Base-by-base conservation (phyloP, 23 tunicate genomes). In the Halocynthia aurantium region DNA sequence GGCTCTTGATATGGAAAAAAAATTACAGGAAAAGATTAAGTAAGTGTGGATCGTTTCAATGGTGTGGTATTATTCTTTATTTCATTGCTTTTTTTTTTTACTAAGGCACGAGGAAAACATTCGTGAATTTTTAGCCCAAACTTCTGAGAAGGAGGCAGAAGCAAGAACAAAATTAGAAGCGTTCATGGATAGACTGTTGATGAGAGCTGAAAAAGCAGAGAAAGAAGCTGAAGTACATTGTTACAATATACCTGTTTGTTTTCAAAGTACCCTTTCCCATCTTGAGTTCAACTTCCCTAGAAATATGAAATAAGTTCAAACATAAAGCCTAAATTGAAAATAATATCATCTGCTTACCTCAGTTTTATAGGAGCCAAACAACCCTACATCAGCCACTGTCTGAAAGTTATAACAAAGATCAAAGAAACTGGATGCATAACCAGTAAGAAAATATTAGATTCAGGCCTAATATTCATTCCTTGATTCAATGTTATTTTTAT, bases 201-300 rank as follows among this genome's bases (percentile, higher is more conserved):
- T 75, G 13, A 55, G 96, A 68, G 85, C 96, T 20, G 96, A 89
- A 57, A 52, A 61, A 7, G 96, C 96, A 60, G 96, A 89, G 62
- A 20, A 82, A 8, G 61, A 84, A 80, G 52, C 84, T 17, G 70
- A 84, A 77, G 96, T 85, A 61, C 19, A 54, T 51, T 57, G 21
- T 17, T 60, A 31, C 44, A 31, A 31, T 31, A 31, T 31, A 31
- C 44, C 44, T 31, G 44, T 31, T 31, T 31, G 44, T 4, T 31
- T 31, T 31, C 44, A n/a, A n/a, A n/a, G n/a, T n/a, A n/a, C n/a
- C 4, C 44, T 31, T 31, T 31, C 4, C 44, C 44, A 31, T 31
- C 44, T 31, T 31, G 44, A 31, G 44, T 31, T 1, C 44, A 31
- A 31, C 4, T 31, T 31, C 4, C 44, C 44, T 31, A 31, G 44